A percentile compares a stretch with the other conserved stretches of the same genome.
phyloP scores from a whole-genome alignment of 2,888 invertebrate genomes.

The Eurytoma californica region DNA sequence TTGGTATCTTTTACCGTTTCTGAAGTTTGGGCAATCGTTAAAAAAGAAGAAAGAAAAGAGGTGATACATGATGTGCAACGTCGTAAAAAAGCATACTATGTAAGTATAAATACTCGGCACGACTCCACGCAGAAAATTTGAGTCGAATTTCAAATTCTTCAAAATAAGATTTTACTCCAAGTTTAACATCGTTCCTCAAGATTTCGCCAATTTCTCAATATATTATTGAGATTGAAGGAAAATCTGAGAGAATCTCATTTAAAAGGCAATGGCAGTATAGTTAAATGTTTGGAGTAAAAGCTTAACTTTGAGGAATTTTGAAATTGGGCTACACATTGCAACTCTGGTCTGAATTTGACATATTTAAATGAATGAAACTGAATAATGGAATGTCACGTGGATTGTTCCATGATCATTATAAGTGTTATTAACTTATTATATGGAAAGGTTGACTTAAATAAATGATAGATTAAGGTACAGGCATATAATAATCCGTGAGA shows the following conservation, averaged over 20 bases:
- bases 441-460: too few relatives aligned
- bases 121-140: conserved; percentile 21
- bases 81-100: conserved; percentile 13
- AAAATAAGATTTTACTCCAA: not conserved
- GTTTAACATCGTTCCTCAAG: not conserved
- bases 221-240: not conserved
- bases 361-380: not conserved
- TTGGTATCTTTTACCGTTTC: too few relatives aligned
- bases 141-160: not conserved
- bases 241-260: not conserved
- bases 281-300: not conserved
- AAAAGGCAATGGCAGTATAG: not conserved
- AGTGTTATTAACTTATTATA: too few relatives aligned
- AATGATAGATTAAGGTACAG: too few relatives aligned
- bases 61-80: conserved; percentile 12
- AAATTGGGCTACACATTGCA: conserved; percentile 59
- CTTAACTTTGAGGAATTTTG: conserved; percentile 13
- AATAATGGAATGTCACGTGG: too few relatives aligned
- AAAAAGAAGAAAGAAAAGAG: conserved; percentile 34
- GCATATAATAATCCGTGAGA: too few relatives aligned
- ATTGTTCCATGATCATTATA: too few relatives aligned
- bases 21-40: not conserved
- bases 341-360: conserved; percentile 57
- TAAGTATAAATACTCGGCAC: conserved; percentile 17
- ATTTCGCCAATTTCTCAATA: too few relatives aligned